Percentiles rank a stretch among this genome's conserved stretches.
These are phyloP conservation scores for Cheilosia vulpina DNA, from an alignment of 2,888 invertebrate genomes.

Conservation along the genomic window DNA sequence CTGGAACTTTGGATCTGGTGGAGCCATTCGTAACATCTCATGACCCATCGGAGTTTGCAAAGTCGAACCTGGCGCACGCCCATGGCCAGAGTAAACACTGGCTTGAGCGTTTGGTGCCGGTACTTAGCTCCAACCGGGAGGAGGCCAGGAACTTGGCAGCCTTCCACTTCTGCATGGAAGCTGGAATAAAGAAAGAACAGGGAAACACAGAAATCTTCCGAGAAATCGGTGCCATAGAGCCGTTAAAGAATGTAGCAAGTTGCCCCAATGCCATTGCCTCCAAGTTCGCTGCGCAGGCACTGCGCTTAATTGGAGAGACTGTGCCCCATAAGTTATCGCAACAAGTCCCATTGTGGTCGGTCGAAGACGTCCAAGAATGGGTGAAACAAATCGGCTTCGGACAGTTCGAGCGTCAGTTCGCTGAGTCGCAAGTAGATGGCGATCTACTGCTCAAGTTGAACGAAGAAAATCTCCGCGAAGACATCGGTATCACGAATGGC, in stretches of 20 bases:
- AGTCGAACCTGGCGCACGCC: conserved; percentile 94
- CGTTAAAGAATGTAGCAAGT: conserved; percentile 97
- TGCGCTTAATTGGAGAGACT: conserved; percentile 96
- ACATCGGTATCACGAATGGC: conserved; percentile 96
- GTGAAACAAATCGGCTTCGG: conserved; percentile 98
- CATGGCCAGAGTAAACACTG: conserved; percentile 98
- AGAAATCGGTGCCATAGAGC: conserved; percentile 97
- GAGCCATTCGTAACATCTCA: conserved; percentile 98
- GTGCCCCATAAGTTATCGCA: conserved; percentile 99
- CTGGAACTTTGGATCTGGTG: conserved; percentile 97
- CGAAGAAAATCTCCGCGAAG: conserved; percentile 95
- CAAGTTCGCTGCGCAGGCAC: conserved; percentile 96
- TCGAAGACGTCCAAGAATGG: conserved; percentile 98
- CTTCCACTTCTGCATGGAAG: conserved; percentile 99
- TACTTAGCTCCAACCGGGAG: conserved; percentile 96
- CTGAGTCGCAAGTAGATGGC: conserved; percentile 97
- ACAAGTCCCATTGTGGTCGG: conserved; percentile 99
- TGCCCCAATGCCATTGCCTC: conserved; percentile 99
- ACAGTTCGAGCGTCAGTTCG: conserved; percentile 92
- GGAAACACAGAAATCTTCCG: conserved; percentile 95
- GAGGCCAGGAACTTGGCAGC: conserved; percentile 98
- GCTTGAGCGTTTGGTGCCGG: conserved; percentile 96
- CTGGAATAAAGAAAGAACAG: conserved; percentile 97
- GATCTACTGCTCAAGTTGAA: conserved; percentile 96
- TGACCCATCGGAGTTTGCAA: conserved; percentile 97